These are phyloP conservation scores for Hystrix brachyura DNA, from an alignment of 2,113 vertebrate species.

Conservation along the genomic window DNA sequence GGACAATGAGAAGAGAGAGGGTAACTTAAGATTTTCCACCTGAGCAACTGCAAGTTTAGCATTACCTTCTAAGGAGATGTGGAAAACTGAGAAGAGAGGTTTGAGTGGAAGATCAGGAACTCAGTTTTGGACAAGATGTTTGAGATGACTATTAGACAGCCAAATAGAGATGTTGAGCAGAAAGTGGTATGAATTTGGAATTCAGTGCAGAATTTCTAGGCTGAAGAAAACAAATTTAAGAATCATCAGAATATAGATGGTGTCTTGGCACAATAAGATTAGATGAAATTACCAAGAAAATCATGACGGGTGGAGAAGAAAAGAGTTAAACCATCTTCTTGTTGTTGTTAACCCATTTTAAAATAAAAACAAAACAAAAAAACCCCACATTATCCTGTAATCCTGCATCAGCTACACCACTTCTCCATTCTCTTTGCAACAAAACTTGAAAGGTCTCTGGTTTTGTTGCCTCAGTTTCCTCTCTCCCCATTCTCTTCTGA, in stretches of 20 bases:
- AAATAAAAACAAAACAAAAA: neutral
- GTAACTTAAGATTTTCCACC: neutral
- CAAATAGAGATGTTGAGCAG: neutral
- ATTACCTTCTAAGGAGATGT: neutral
- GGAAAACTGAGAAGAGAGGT: neutral
- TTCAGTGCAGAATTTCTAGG: neutral
- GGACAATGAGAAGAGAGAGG: neutral
- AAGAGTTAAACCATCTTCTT: neutral
- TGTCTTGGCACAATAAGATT: neutral
- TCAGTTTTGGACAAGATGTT: neutral
- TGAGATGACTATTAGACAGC: neutral
- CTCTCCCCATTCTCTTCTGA: neutral
- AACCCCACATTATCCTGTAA: neutral
- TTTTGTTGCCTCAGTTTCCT: constrained; percentile 40
- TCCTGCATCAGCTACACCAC: neutral
- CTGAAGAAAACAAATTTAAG: constrained; percentile 20
- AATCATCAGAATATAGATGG: constrained; percentile 22
- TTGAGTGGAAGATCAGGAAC: neutral
- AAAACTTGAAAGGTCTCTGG: constrained; percentile 20
- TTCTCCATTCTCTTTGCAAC: neutral
- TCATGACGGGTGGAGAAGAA: neutral
- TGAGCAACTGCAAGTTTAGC: neutral
- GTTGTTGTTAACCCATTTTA: neutral
- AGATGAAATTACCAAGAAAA: constrained; percentile 4
- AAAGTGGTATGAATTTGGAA: neutral